Evolutionary conservation across 2,113 vertebrate genomes (phyloP).

Genomic region (Callaeas wilsoni): DNA sequence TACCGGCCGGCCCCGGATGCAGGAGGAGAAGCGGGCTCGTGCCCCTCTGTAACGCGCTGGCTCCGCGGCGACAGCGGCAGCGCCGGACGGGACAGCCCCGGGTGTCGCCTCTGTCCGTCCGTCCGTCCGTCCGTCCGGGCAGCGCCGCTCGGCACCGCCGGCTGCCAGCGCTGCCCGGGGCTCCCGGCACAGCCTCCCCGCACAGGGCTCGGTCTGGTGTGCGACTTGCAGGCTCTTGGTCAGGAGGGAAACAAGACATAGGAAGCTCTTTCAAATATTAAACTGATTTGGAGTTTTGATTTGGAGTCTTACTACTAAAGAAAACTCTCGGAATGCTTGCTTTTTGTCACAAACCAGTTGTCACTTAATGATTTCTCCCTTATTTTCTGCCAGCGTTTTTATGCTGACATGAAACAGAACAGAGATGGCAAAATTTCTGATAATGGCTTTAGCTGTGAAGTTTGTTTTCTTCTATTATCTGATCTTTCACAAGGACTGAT

Average conservation of each 20-base stretch:
- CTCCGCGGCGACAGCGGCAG: background rate
- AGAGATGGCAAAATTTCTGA: background rate
- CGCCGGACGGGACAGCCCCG: background rate
- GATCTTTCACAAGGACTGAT: background rate
- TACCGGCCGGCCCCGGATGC: background rate
- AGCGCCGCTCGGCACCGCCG: background rate
- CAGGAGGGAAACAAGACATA: background rate
- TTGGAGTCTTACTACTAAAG: background rate
- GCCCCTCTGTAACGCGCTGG: background rate
- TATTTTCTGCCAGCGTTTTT: background rate
- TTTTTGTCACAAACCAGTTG: background rate
- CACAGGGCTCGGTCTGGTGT: background rate
- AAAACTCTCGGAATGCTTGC: background rate
- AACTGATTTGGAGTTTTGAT: background rate
- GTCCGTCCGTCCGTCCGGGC: background rate
- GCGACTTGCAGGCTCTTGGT: background rate
- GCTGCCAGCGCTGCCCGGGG: background rate
- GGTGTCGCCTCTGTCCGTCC: background rate
- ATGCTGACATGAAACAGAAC: background rate
- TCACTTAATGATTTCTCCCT: background rate
- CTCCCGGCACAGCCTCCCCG: background rate
- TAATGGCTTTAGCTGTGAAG: background rate
- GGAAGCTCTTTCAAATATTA: background rate
- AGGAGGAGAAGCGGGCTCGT: background rate
- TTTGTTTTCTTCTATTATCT: background rate